Conservation (phyloP, 2,888 invertebrate genomes). For the Stenolophus ochropezus region DNA sequence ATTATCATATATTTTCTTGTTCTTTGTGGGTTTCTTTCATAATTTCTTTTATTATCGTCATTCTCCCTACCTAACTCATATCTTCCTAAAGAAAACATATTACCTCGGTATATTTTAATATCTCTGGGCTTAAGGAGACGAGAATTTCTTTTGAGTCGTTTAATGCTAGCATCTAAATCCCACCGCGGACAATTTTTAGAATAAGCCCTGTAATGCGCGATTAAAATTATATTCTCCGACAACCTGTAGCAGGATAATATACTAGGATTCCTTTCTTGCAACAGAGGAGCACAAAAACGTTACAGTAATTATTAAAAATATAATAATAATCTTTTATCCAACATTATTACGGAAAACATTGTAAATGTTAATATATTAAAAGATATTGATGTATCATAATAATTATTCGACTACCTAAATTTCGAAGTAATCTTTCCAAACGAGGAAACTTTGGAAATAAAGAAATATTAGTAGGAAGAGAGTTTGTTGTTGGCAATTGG, state of each 20-base stretch:
- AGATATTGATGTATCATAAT: no score
- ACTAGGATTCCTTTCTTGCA: background rate
- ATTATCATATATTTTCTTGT: conserved; percentile 44
- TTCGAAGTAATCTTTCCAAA: no score
- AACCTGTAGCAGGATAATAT: background rate
- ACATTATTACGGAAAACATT: no score
- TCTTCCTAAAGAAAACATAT: conserved; percentile 43
- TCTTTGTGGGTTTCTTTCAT: conserved; percentile 36
- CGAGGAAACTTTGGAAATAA: no score
- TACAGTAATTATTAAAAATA: no score
- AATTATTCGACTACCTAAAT: no score
- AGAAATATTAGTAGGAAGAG: no score
- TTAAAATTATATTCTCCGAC: conserved; percentile 14
- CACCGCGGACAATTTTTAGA: conserved; percentile 22
- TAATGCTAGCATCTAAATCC: background rate
- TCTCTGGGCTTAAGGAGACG: conserved; percentile 32
- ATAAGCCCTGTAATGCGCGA: conserved; percentile 16
- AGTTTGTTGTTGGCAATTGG: no score
- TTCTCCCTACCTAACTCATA: conserved; percentile 37
- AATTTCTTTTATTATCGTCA: conserved; percentile 46
- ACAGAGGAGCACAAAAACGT: no score
- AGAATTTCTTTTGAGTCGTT: conserved; percentile 33
- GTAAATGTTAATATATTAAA: no score
- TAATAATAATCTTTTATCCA: no score
- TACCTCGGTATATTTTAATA: conserved; percentile 44